Conservation (phyloP, 2,113 vertebrate species). For the Orientallactaga bullata region DNA sequence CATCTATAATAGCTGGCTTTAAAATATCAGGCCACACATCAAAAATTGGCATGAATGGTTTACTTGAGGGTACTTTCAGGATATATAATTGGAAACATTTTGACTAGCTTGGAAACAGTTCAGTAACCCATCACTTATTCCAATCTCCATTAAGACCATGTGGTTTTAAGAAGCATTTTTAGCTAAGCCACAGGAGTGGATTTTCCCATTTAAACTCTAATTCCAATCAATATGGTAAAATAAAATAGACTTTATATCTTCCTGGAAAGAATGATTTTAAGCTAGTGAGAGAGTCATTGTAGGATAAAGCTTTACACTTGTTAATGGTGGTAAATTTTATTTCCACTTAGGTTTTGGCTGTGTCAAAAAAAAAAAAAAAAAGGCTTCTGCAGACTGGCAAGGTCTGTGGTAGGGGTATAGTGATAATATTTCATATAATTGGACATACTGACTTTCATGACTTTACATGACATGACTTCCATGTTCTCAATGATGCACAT, state of each 20-base stretch:
- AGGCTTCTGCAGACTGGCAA: slow-evolving; percentile 76
- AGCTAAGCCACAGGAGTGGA: slow-evolving; percentile 84
- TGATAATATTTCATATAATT: slow-evolving; percentile 12
- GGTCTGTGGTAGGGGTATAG: no score
- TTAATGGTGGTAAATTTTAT: slow-evolving; percentile 78
- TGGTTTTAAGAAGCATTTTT: slow-evolving; percentile 83
- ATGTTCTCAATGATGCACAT: slow-evolving; percentile 27
- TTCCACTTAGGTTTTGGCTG: slow-evolving; percentile 79
- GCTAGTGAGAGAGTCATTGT: slow-evolving; percentile 73
- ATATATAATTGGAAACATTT: slow-evolving; percentile 83
- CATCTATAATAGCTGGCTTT: slow-evolving; percentile 77
- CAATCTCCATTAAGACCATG: slow-evolving; percentile 69
- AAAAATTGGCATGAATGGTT: slow-evolving; percentile 64
- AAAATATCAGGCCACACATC: slow-evolving; percentile 59
- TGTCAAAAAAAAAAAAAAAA: slow-evolving; percentile 62
- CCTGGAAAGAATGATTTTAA: slow-evolving; percentile 84
- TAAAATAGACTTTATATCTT: slow-evolving; percentile 84
- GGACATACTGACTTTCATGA: slow-evolving; percentile 35
- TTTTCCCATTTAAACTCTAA: slow-evolving; percentile 82
- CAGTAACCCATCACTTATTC: slow-evolving; percentile 80
- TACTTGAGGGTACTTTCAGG: slow-evolving; percentile 73
- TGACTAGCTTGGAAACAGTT: slow-evolving; percentile 79
- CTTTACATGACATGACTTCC: no score
- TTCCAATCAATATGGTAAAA: slow-evolving; percentile 86
- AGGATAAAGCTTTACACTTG: slow-evolving; percentile 80